These are phyloP conservation scores for Poliocrania exsul DNA, from an alignment of 2,797 vertebrate genomes.

Conservation along the genomic window DNA sequence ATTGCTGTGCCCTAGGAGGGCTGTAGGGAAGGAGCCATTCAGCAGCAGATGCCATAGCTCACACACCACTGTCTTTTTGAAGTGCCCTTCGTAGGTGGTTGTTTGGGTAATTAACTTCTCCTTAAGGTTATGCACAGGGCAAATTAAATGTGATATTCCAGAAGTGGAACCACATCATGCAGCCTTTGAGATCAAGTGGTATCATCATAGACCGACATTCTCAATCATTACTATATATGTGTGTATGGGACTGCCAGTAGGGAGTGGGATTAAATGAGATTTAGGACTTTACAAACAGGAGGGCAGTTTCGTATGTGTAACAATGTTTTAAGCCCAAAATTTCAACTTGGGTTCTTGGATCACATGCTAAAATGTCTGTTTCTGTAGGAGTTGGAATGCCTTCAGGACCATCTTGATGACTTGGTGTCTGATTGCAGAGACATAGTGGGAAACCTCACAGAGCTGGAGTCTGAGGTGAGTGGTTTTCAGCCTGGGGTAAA, in stretches of 20 bases:
- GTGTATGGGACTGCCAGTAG: background rate
- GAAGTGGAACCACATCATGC: background rate
- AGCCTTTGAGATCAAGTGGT: background rate
- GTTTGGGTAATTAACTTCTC: background rate
- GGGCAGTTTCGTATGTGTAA: background rate
- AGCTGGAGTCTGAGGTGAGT: constrained; percentile 93
- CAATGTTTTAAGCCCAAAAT: background rate
- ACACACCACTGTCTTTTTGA: background rate
- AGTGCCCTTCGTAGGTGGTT: background rate
- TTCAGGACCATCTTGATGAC: constrained; percentile 95
- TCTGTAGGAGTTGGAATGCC: constrained; percentile 90
- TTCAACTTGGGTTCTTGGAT: background rate
- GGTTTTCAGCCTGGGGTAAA: background rate
- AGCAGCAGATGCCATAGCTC: background rate
- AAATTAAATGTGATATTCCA: background rate
- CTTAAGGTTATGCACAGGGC: background rate
- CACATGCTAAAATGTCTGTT: background rate
- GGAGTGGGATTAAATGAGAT: background rate
- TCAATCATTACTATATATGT: accelerated
- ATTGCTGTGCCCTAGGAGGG: background rate
- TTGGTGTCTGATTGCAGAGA: constrained; percentile 88
- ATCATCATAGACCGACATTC: background rate
- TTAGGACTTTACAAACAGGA: background rate
- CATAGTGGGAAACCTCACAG: constrained; percentile 92
- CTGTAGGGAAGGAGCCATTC: background rate